Evolutionary conservation across 2,797 vertebrate genomes (phyloP), one percentile per base, ranked within the genome.

Genomic region (Helostoma temminkii): DNA sequence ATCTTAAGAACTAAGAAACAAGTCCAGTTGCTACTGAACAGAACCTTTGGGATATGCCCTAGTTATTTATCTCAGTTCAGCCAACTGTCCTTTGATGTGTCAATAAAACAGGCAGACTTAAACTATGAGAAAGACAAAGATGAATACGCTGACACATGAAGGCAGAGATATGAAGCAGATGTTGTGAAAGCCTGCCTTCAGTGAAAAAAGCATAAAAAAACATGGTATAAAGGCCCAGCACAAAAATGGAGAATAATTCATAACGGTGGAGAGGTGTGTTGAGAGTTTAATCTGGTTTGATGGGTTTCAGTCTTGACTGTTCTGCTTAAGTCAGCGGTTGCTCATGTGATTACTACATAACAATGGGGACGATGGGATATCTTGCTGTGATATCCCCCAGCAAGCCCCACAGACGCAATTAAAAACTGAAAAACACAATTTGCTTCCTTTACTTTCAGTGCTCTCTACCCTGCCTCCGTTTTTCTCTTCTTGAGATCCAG

Each of bases 331-430:
- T 86, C 87, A 87, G 79, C 77, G 64, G 54, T 62, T 18, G 28
- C 67, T 80, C 71, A 74, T 82, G 66, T 73, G 70, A 83, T 86
- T 60, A 50, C 42, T 47, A 48, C 57, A 6, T 61, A 81, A 71
- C 67, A 79, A 80, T 75, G 53, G 68, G 32, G 46, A 61, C 36
- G 59, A 79, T 64, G 65, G 78, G 62, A 67, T 76, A 71, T 83
- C 61, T 76, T 26, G 26, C 67, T 79, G 75, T 69, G 83, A 71
- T 78, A 63, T 77, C 78, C 70, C 76, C 45, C 68, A 70, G 76
- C 39, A 26, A 48, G 70, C 66, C 86, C 66, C 80, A 64, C 48
- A 74, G 84, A 83, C 73, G 80, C 81, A 88, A 90, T 90, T 90
- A 90, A 82, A 81, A 69, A 45, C 78, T 46, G 58, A 74, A 81